phyloP scores from a whole-genome alignment of 1,140 invertebrate genomes.

The Dufourea novaeangliae region DNA sequence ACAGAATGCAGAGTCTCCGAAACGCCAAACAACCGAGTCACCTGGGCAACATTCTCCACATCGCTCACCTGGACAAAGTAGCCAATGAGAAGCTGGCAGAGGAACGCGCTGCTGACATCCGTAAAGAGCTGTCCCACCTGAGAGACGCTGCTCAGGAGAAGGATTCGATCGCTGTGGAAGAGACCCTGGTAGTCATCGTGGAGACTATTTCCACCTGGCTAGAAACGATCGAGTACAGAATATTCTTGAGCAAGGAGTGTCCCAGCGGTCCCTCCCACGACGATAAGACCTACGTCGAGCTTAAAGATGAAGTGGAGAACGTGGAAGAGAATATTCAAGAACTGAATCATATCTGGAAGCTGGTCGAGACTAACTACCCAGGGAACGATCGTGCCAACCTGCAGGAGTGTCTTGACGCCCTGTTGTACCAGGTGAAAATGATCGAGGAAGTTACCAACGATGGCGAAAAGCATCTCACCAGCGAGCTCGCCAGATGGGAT shows the following conservation, averaged over 20 bases:
- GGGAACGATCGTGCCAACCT: constrained; percentile 77
- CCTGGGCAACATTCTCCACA: constrained; percentile 83
- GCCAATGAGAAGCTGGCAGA: constrained; percentile 82
- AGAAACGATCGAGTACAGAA: constrained; percentile 91
- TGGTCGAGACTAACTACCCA: constrained; percentile 77
- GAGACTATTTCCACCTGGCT: constrained; percentile 91
- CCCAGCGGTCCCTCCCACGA: constrained; percentile 65
- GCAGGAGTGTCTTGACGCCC: constrained; percentile 77
- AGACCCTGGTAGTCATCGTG: constrained; percentile 87
- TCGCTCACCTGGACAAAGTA: constrained; percentile 83
- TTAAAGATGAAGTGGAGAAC: constrained; percentile 82
- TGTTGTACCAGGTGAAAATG: constrained; percentile 79
- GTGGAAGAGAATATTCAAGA: constrained; percentile 79
- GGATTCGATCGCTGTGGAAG: constrained; percentile 85
- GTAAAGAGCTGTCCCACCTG: constrained; percentile 84
- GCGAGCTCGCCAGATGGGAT: constrained; percentile 86
- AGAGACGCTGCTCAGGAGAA: constrained; percentile 84
- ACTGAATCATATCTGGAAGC: constrained; percentile 70
- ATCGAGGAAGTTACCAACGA: constrained; percentile 82
- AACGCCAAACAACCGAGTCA: constrained; percentile 81
- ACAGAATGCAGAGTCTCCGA: constrained; percentile 83
- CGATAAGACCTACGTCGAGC: constrained; percentile 73
- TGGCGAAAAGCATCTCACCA: constrained; percentile 82
- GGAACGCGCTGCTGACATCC: constrained; percentile 82
- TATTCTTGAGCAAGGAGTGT: constrained; percentile 84